Evolutionary conservation across 2,888 invertebrate species (phyloP).

Genomic region (Cartodere bifasciata): DNA sequence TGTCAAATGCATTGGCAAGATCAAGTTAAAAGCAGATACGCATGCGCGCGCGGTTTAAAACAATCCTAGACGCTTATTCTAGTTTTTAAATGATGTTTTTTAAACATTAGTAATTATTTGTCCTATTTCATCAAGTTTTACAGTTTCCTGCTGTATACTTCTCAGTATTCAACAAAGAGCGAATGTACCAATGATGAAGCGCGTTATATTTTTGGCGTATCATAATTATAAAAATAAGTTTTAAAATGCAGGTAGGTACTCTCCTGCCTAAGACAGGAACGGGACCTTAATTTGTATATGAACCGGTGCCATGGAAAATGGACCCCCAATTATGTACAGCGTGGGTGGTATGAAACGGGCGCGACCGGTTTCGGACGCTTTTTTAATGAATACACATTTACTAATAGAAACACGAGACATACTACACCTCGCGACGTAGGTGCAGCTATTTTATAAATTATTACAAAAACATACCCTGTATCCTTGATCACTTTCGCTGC

Average conservation of each 20-base stretch:
- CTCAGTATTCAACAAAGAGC: no score
- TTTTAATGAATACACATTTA: conserved; percentile 20
- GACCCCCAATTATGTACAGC: conserved; percentile 36
- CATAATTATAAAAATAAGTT: not conserved
- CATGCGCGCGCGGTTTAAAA: no score
- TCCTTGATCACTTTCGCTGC: conserved; percentile 72
- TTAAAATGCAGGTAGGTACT: conserved; percentile 21
- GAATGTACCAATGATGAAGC: no score
- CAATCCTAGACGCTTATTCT: no score
- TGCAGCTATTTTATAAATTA: conserved; percentile 56
- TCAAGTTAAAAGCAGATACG: no score
- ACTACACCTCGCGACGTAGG: conserved; percentile 29
- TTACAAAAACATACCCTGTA: conserved; percentile 91
- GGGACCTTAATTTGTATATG: conserved; percentile 24
- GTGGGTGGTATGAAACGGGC: conserved; percentile 26
- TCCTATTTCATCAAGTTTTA: no score
- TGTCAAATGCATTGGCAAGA: no score
- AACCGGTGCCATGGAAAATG: conserved; percentile 32
- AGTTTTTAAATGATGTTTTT: no score
- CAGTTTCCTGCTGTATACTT: no score
- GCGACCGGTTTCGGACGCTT: conserved; percentile 26
- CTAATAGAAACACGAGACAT: conserved; percentile 26
- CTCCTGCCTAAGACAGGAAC: conserved; percentile 24
- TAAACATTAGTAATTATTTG: no score
- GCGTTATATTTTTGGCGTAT: no score